These are phyloP conservation scores for Melanotaenia parkinsoni DNA, from an alignment of 2,797 vertebrate species.

Conservation along the genomic window DNA sequence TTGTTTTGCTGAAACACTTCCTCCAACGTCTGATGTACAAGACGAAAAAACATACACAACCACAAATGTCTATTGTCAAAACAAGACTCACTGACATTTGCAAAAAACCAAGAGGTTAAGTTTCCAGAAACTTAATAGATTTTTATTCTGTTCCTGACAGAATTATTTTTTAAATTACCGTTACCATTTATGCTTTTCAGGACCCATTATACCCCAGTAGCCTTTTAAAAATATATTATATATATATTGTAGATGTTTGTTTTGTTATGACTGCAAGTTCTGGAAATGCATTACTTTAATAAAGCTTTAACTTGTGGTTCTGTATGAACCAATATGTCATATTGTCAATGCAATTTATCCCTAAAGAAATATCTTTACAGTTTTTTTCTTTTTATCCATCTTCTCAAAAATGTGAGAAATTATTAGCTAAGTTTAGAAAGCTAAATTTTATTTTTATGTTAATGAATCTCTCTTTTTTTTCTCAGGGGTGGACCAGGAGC, in stretches of 20 bases:
- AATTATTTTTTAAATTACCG: neutral
- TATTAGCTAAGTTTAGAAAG: slow-evolving; percentile 22
- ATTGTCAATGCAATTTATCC: neutral
- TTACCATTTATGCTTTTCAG: too few species aligned
- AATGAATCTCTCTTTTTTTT: slow-evolving; percentile 53
- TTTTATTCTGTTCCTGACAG: slow-evolving; percentile 8
- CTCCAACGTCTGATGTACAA: slow-evolving; percentile 43
- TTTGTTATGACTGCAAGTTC: neutral
- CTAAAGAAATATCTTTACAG: neutral
- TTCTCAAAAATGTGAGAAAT: slow-evolving; percentile 24
- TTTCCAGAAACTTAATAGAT: slow-evolving; percentile 15
- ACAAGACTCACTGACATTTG: slow-evolving; percentile 13
- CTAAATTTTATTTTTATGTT: slow-evolving; percentile 52
- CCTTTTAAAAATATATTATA: too few species aligned
- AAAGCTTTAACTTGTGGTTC: neutral
- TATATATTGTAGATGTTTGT: neutral
- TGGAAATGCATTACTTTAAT: neutral
- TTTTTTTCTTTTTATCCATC: slow-evolving; percentile 3
- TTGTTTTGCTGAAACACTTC: slow-evolving; percentile 69
- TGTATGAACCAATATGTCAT: neutral
- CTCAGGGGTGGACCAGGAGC: slow-evolving; percentile 46
- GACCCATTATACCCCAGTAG: too few species aligned
- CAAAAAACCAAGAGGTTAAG: slow-evolving; percentile 5
- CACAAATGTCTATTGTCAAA: slow-evolving; percentile 41
- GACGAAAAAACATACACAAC: slow-evolving; percentile 28